Conservation (phyloP, 2,888 invertebrate genomes). For the Hedychridium roseum region DNA sequence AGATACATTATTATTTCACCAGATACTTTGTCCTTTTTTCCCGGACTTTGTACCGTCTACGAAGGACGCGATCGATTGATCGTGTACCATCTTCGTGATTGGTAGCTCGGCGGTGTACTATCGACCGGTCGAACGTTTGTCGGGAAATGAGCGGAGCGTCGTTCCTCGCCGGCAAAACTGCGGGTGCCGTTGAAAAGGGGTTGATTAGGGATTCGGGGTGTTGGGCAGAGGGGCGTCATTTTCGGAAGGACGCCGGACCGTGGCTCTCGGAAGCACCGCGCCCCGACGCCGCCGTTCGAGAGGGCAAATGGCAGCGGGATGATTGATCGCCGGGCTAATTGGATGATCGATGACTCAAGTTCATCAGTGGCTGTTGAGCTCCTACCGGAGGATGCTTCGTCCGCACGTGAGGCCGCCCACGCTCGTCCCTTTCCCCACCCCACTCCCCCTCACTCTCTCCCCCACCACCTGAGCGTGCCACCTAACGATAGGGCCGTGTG, state of each 20-base stretch:
- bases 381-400: conserved; percentile 39
- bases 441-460: conserved; percentile 9
- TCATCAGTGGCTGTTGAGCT: conserved; percentile 51
- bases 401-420: conserved; percentile 32
- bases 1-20: too few species aligned
- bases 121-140: too few species aligned
- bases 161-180: conserved; percentile 46
- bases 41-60: too few species aligned
- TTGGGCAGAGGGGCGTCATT: conserved; percentile 53
- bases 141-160: conserved; percentile 10
- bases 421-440: neutral
- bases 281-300: conserved; percentile 29
- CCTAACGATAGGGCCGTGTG: too few species aligned
- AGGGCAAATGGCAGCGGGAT: conserved; percentile 69
- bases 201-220: conserved; percentile 62
- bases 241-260: conserved; percentile 50
- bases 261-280: conserved; percentile 35
- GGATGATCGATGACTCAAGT: conserved; percentile 76
- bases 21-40: too few species aligned
- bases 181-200: conserved; percentile 63
- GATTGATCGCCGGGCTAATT: conserved; percentile 80
- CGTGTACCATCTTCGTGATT: too few species aligned
- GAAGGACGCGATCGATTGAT: too few species aligned
- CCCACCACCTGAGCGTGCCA: conserved; percentile 5
- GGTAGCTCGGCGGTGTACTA: too few species aligned